Evolutionary conservation across 2,113 vertebrate species (phyloP).

Genomic region (Corythornis cristatus): DNA sequence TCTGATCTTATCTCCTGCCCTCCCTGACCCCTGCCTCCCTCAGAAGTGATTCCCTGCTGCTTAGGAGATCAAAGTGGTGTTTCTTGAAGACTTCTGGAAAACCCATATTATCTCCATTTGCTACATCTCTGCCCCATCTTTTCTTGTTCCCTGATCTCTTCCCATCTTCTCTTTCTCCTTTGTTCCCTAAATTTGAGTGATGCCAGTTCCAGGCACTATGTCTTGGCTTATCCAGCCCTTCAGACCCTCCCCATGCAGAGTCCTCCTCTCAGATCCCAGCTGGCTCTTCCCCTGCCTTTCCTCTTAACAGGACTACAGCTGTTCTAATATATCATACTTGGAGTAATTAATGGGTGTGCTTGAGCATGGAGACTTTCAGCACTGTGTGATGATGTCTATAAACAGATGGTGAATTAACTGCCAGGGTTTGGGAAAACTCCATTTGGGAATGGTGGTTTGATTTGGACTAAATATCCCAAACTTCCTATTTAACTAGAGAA

Average conservation of each 20-base stretch:
- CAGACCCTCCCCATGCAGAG: not conserved
- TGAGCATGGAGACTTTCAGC: not conserved
- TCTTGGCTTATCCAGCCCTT: not conserved
- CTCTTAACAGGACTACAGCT: not conserved
- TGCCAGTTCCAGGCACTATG: not conserved
- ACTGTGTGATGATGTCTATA: not conserved
- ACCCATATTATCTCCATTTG: not conserved
- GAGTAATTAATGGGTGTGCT: not conserved
- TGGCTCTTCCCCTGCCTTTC: not conserved
- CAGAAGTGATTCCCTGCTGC: constrained; percentile 31
- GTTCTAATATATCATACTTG: not conserved
- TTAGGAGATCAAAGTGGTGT: constrained; percentile 29
- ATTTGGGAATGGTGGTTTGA: not conserved
- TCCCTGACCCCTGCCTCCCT: constrained; percentile 12
- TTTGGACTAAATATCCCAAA: not conserved
- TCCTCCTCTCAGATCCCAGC: not conserved
- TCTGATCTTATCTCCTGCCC: constrained; percentile 47
- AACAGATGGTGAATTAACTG: constrained; percentile 6
- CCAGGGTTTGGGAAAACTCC: not conserved
- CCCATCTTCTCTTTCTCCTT: not conserved
- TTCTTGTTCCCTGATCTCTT: not conserved
- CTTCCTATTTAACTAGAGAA: not conserved
- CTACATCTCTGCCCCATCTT: not conserved
- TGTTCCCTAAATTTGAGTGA: not conserved
- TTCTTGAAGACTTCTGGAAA: constrained; percentile 30